These are phyloP conservation scores for Acronicta aceris DNA, from an alignment of 2,888 invertebrate species.

Conservation along the genomic window DNA sequence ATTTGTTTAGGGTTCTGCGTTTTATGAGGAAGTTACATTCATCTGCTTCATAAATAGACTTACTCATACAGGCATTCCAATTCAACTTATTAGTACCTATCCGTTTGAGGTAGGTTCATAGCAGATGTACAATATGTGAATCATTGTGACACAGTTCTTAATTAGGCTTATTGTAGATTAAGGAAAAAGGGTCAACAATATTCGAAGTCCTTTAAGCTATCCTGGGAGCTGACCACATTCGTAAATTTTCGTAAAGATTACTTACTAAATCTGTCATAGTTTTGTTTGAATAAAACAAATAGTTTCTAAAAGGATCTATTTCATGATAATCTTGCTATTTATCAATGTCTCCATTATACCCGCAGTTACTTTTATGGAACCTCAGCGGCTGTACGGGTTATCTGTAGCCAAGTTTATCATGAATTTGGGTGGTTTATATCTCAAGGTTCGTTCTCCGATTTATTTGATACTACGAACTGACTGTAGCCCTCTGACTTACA, in stretches of 20 bases:
- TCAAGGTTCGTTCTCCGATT: slow-evolving; percentile 25
- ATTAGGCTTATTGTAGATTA: slow-evolving; percentile 22
- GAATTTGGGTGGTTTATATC: slow-evolving; percentile 40
- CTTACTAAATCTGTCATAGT: no score
- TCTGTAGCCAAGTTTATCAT: slow-evolving; percentile 46
- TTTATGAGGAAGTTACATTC: slow-evolving; percentile 21
- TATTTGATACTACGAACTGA: slow-evolving; percentile 11
- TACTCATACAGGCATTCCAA: slow-evolving; percentile 39
- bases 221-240: slow-evolving; percentile 1
- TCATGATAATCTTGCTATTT: slow-evolving; percentile 62
- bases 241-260: slow-evolving; percentile 18
- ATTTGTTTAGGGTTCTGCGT: slow-evolving; percentile 29
- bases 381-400: slow-evolving; percentile 46
- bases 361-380: slow-evolving; percentile 54
- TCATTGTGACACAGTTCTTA: slow-evolving; percentile 47
- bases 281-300: slow-evolving; percentile 29
- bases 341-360: slow-evolving; percentile 59
- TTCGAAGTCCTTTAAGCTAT: neutral
- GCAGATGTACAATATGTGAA: slow-evolving; percentile 40
- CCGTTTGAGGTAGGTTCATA: slow-evolving; percentile 26
- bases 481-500: slow-evolving; percentile 5
- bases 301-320: slow-evolving; percentile 52
- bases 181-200: slow-evolving; percentile 17
- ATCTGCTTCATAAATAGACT: slow-evolving; percentile 30
- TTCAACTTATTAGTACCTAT: slow-evolving; percentile 35